Evolutionary conservation across 2,113 vertebrate species (phyloP).

Genomic region (Sebastes fasciatus): DNA sequence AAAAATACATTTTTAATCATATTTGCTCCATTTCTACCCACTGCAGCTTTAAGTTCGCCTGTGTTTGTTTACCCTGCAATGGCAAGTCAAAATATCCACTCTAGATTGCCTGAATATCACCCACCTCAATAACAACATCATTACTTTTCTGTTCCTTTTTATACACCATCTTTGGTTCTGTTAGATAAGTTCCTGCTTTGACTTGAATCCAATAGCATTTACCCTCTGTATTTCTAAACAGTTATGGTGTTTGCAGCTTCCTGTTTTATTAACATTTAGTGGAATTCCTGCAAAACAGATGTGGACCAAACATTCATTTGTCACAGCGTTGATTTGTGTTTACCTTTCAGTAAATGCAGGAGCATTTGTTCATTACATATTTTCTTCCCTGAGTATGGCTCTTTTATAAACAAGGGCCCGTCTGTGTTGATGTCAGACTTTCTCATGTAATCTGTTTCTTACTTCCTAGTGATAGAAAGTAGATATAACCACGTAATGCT

Average conservation of each 20-base stretch:
- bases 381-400: not conserved
- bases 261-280: not conserved
- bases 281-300: constrained; percentile 21
- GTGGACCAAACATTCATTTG: not conserved
- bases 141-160: not conserved
- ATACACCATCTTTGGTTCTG: not conserved
- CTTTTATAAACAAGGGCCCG: not conserved
- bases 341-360: not conserved
- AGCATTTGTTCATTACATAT: not conserved
- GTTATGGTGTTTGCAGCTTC: not conserved
- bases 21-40: too few species aligned
- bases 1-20: too few species aligned
- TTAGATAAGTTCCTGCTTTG: not conserved
- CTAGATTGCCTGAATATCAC: not conserved
- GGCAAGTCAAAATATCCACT: not conserved
- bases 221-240: constrained; percentile 1
- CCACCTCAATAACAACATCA: not conserved
- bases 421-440: not conserved
- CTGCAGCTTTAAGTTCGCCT: too few species aligned
- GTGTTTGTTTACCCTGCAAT: too few species aligned
- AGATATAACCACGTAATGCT: not conserved
- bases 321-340: not conserved
- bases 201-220: not conserved
- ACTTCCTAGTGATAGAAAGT: not conserved
- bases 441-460: not conserved